Base-by-base conservation (phyloP, 2,888 invertebrate genomes). In the Cataglyphis livida region DNA sequence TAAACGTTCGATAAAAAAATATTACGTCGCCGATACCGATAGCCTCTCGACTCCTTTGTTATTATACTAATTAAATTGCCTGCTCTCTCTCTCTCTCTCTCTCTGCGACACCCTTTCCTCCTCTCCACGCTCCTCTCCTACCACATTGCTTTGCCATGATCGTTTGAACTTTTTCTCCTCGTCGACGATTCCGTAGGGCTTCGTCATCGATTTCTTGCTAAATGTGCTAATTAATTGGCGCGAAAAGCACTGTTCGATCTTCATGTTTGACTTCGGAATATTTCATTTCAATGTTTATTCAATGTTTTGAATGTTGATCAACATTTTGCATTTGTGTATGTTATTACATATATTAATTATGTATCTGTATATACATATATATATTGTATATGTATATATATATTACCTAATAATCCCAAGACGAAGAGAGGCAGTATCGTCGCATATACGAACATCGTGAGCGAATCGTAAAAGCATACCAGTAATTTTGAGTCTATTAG, bases 401-500 rank as follows among this genome's bases (percentile, higher is more conserved):
- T 21, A 7, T 41, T 93, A 94, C 94, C 94, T 91, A 94, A 90
- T 87, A 94, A 91, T 88, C 93, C 93, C 87, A 94, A 89, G 90
- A 92, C 88, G 89, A 94, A 89, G 89, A 92, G 92, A 90, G 93
- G 91, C 91, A 93, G 90, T 93, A 93, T 91, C 87, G 90, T 92
- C 88, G 91, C 89, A 90, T 93, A 93, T 90, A 91, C 91, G 87
- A 91, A 91, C 94, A 94, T 94, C 88, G 91, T 93, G 93, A 91
- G 88, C 82, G 87, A 88, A 92, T 93, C 92, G 93, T 90, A 93
- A 90, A 92, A 91, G 91, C 92, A 94, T 93, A 92, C 91, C 92
- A 92, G 91, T 91, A 91, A 92, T 92, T 92, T 91, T 90, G 90
- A 92, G 92, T 93, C 92, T 92, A 93, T 93, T 92, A 93, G 91